phyloP scores from a whole-genome alignment of 35 echinoderm and acorn worm genomes.

The Acanthaster planci region DNA sequence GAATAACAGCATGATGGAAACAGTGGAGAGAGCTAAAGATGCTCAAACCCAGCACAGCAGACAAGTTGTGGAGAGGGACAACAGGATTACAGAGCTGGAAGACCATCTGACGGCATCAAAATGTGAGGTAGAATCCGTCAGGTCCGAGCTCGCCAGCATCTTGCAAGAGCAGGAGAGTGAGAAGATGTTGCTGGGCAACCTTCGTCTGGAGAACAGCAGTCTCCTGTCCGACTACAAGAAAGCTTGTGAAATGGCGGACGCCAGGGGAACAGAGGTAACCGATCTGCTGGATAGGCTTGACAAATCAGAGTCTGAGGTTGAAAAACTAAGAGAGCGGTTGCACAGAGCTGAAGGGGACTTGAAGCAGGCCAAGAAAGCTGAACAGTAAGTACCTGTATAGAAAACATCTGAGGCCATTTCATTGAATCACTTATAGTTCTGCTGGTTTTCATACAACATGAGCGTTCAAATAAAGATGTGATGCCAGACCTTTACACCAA shows the following conservation, averaged over 20 bases:
- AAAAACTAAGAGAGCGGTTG: slow-evolving; percentile 67
- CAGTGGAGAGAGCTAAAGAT: slow-evolving; percentile 16
- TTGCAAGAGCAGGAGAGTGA: slow-evolving; percentile 49
- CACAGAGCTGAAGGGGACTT: slow-evolving; percentile 53
- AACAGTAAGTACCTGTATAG: slow-evolving; percentile 59
- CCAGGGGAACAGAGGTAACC: slow-evolving; percentile 49
- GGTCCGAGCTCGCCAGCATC: not conserved
- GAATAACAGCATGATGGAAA: slow-evolving; percentile 30
- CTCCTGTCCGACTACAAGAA: slow-evolving; percentile 76
- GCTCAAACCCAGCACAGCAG: slow-evolving; percentile 34
- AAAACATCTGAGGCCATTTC: too few species aligned
- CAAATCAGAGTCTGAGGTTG: slow-evolving; percentile 55
- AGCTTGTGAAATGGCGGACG: slow-evolving; percentile 74
- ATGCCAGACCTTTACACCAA: too few species aligned
- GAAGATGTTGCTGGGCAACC: slow-evolving; percentile 13
- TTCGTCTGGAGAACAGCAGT: slow-evolving; percentile 52
- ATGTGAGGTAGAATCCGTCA: not conserved
- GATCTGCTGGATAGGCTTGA: slow-evolving; percentile 75
- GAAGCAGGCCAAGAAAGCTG: slow-evolving; percentile 37
- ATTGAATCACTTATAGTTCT: too few species aligned
- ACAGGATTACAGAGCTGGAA: slow-evolving; percentile 49
- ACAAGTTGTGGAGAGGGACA: slow-evolving; percentile 41
- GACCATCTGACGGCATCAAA: slow-evolving; percentile 20
- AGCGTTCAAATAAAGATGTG: too few species aligned
- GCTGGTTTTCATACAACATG: too few species aligned